Evolutionary conservation across 2,888 invertebrate genomes (phyloP), one percentile per base, ranked within the genome.

Genomic region (Leptopterna dolabrata): DNA sequence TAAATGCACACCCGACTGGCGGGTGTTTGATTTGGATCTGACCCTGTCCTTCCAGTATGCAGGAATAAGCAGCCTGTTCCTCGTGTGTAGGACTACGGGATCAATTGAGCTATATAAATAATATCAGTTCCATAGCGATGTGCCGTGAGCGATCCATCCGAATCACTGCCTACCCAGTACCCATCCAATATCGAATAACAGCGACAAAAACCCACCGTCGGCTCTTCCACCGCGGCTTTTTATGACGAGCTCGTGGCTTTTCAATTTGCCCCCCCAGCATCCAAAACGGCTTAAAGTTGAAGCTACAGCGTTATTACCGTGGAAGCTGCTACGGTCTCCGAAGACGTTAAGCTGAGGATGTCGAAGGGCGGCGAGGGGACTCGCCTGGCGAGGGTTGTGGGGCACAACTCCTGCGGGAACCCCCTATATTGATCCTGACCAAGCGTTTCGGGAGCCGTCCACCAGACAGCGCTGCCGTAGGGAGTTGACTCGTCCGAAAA

Each of bases 381-480:
- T n/a, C 36, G 1, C 73, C 73, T 30, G 19, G 41, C 30, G 6
- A 16, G 45, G 85, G 73, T 24, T 30, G 36, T 43, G 13, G 76
- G 29, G 55, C 19, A 70, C 16, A 73, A 76, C 73, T 85, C 73
- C 76, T 85, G 73, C 85, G 85, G 73, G 73, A 73, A 85, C 85
- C 85, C 76, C 83, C 43, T 70, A 83, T 83, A 83, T 83, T 83
- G 83, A 83, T 81, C 51, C 81, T 47, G 45, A 70, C 70, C 1
- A 4, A 11, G 83, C 1, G 83, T 27, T 83, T 83, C 30, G n/a
- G 29, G 36, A 29, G 16, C 45, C 19, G 43, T 14, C 78, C 78
- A n/a, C 45, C 78, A 1, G 11, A 4, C 73, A 14, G 78, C 78
- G 78, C 78, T 43, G 27, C 27, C 45, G 41, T 73, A 14, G 41